Base-by-base conservation (phyloP, 2,888 invertebrate species). In the Ectropis crepuscularia region DNA sequence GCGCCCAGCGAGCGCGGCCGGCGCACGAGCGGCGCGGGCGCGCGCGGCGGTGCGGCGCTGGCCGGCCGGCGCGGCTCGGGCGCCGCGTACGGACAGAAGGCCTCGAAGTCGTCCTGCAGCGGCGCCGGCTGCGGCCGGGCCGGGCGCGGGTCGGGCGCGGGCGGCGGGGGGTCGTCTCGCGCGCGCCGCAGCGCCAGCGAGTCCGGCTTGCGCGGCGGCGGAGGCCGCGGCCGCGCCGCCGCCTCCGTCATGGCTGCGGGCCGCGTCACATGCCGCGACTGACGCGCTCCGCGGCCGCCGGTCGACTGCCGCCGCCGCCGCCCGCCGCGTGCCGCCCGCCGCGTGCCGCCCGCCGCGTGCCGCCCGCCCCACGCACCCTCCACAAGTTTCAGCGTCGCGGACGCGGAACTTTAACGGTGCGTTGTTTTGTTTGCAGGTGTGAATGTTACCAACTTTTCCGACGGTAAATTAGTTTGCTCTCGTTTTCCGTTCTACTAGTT, bases 1-100 rank as follows among this genome's bases (percentile, higher is more conserved):
- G 85, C 89, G 67, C 95, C 95, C 74, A 95, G 94, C 76, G 95
- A 95, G 82, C 94, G 95, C 45, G 95, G 95, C 58, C 95, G 79
- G 69, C 93, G 85, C 73, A 90, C 79, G 41, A 86, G 79, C 47
- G 83, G 87, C 58, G 84, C 82, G 41, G 74, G 71, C 12, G 86
- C 81, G 12, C 94, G 88, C 70, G 93, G 87, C 48, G 91, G 86
- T 36, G 37, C 88, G 71, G 93, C 94, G 80, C 94, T 94, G 76
- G 93, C 92, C 67, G 94, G 93, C 76, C 94, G 87, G 69, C 94
- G 86, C 38, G 87, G 85, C 63, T 82, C 76, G 46, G 77, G 79
- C 69, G 94, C 93, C 46, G 93, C 93, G 82, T 95, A 95, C 49
- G 94, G 90, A 66, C 93, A 90, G 85, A 94, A 95, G 65, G 83